phyloP scores from a whole-genome alignment of 1,140 invertebrate genomes.

The Pissodes strobi region DNA sequence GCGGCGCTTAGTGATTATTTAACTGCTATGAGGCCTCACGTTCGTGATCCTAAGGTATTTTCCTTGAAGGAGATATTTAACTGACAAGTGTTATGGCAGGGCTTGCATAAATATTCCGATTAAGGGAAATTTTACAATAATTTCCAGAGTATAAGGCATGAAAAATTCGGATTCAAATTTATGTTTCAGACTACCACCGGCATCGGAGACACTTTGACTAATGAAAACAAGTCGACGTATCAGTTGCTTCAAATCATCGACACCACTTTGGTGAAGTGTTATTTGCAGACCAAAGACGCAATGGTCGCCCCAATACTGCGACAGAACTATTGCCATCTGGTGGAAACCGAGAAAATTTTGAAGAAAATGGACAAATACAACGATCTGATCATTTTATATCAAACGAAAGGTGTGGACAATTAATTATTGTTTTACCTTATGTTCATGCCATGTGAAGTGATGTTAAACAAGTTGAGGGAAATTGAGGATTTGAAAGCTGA shows the following conservation, averaged over 20 bases:
- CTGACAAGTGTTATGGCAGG: too few species aligned
- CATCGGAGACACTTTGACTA: too few species aligned
- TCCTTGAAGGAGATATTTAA: too few species aligned
- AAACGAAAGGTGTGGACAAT: conserved; percentile 72
- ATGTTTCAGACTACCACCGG: too few species aligned
- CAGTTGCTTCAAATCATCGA: conserved; percentile 92
- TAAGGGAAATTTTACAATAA: too few species aligned
- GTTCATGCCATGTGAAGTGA: too few species aligned
- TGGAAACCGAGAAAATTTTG: conserved; percentile 90
- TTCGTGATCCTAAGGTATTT: conserved; percentile 42
- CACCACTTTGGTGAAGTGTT: conserved; percentile 95
- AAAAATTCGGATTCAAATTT: too few species aligned
- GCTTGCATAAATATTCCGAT: too few species aligned
- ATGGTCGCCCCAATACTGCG: conserved; percentile 88
- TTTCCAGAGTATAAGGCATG: too few species aligned
- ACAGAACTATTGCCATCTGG: conserved; percentile 93
- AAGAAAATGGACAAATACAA: conserved; percentile 85
- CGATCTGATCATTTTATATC: conserved; percentile 95
- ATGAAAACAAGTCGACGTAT: conserved; percentile 47
- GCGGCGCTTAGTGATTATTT: conserved; percentile 89
- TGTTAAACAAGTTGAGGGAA: too few species aligned
- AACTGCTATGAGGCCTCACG: conserved; percentile 66
- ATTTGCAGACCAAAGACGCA: conserved; percentile 94
- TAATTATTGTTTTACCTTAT: too few species aligned
- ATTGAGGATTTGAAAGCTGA: too few species aligned